Evolutionary conservation across 2,797 vertebrate genomes (phyloP).

Genomic region (Steatocranus sp.): DNA sequence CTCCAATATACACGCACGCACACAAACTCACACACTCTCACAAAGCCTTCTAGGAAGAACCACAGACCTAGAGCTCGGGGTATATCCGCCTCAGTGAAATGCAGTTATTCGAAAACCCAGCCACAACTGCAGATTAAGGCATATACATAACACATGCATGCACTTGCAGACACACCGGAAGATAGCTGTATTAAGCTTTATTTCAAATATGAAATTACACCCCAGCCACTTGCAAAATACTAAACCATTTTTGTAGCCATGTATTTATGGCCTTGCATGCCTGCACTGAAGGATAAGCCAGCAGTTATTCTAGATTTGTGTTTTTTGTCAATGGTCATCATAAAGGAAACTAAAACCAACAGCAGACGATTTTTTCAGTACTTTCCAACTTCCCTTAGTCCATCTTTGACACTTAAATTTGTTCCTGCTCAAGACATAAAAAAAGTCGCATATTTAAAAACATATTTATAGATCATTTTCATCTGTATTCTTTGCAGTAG

Average conservation of each 20-base stretch:
- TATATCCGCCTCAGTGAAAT: conserved; percentile 58
- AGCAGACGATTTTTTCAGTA: neutral
- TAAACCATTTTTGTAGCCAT: neutral
- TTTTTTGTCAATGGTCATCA: neutral
- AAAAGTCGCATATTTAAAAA: neutral
- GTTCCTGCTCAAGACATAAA: neutral
- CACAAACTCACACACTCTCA: neutral
- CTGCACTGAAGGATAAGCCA: neutral
- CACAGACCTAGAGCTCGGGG: conserved; percentile 58
- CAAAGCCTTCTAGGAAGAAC: conserved; percentile 80
- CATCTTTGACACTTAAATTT: neutral
- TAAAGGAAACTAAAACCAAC: neutral
- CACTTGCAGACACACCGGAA: conserved; percentile 2
- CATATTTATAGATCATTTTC: neutral
- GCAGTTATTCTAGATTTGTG: neutral
- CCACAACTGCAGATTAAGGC: conserved; percentile 57
- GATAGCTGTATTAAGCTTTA: neutral
- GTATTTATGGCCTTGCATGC: neutral
- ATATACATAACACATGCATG: neutral
- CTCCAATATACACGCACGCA: neutral
- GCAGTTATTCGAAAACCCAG: conserved; percentile 65
- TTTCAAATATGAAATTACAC: neutral
- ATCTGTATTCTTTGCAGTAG: neutral
- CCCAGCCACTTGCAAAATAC: neutral
- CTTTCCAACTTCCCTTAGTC: neutral